phyloP scores from a whole-genome alignment of 2,113 vertebrate species.

The Conger conger region DNA sequence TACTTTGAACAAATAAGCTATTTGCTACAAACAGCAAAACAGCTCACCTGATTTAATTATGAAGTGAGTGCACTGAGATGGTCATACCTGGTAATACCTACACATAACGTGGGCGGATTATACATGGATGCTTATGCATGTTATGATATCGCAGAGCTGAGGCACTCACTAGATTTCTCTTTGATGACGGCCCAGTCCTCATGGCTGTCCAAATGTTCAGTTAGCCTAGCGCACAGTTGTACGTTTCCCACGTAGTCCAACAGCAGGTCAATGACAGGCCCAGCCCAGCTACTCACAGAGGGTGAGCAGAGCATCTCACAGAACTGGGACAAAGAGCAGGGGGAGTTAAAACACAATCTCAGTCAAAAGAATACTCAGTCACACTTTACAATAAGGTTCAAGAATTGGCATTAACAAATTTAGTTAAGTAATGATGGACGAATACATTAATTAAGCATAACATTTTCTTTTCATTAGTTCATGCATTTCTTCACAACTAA shows the following conservation, averaged over 20 bases:
- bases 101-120: neutral
- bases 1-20: too few relatives aligned
- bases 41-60: too few relatives aligned
- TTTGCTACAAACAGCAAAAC: too few relatives aligned
- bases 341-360: neutral
- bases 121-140: neutral
- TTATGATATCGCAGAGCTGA: neutral
- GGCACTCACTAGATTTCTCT: slow-evolving; percentile 81
- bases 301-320: slow-evolving; percentile 88
- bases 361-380: neutral
- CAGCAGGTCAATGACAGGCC: slow-evolving; percentile 86
- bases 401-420: too few relatives aligned
- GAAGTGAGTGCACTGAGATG: neutral
- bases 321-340: slow-evolving; percentile 72
- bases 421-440: too few relatives aligned
- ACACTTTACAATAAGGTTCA: too few relatives aligned
- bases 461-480: too few relatives aligned
- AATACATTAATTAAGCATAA: too few relatives aligned
- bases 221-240: slow-evolving; percentile 81
- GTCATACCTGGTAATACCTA: neutral
- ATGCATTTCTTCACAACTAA: too few relatives aligned
- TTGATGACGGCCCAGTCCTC: slow-evolving; percentile 84
- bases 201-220: slow-evolving; percentile 81
- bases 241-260: slow-evolving; percentile 90
- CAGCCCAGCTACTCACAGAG: slow-evolving; percentile 77